Conservation (phyloP, 2,113 vertebrate genomes). For the Oncorhynchus keta region DNA sequence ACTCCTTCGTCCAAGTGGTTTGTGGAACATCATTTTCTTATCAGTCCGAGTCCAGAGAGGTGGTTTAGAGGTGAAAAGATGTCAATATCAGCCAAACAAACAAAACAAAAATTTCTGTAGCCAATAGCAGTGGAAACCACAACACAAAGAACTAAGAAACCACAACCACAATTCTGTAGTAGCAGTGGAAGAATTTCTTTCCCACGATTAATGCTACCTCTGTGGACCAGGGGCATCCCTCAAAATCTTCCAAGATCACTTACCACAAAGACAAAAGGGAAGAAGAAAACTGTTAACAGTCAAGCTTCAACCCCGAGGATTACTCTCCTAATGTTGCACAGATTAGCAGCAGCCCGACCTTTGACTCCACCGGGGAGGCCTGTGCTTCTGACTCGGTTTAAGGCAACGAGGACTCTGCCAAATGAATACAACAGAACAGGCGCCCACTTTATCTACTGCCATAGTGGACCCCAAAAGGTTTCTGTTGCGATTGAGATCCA, state of each 20-base stretch:
- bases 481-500: no score
- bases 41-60: neutral
- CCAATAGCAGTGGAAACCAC: neutral
- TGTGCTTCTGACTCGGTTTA: constrained; percentile 51
- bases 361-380: constrained; percentile 61
- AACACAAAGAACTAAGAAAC: neutral
- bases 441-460: no score
- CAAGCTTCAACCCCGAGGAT: constrained; percentile 55
- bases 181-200: neutral
- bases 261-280: constrained; percentile 51
- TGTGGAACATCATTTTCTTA: constrained; percentile 1
- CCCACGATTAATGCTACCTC: no score
- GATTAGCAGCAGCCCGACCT: constrained; percentile 66
- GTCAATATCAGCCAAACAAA: neutral
- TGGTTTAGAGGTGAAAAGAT: neutral
- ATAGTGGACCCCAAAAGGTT: no score
- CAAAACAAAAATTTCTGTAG: neutral
- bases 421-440: neutral
- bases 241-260: constrained; percentile 52
- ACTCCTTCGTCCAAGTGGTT: neutral
- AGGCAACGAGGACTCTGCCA: neutral
- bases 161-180: neutral
- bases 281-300: constrained; percentile 31
- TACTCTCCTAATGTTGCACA: constrained; percentile 72
- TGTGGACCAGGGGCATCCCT: constrained; percentile 1